A percentile compares a stretch with the other conserved stretches of the same genome.
These are phyloP conservation scores for Meganola albula DNA, from an alignment of 2,888 invertebrate species.

Conservation along the genomic window DNA sequence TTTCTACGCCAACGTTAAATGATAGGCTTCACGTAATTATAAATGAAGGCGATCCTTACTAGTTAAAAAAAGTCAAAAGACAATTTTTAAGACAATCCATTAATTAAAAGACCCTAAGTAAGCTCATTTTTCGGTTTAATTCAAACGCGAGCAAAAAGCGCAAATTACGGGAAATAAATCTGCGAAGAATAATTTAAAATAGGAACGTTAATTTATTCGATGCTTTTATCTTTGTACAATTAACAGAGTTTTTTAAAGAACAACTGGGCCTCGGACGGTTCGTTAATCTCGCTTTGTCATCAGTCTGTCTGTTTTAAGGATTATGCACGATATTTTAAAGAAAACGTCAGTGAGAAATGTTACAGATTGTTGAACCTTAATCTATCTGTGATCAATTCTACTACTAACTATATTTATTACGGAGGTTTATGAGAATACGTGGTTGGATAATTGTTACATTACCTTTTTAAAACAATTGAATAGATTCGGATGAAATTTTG, in stretches of 20 bases:
- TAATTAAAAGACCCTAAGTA: slow-evolving; percentile 5
- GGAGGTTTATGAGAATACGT: too few relatives aligned
- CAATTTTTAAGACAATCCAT: too few relatives aligned
- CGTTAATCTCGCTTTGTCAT: slow-evolving; percentile 28
- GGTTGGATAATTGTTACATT: too few relatives aligned
- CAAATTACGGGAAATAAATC: slow-evolving; percentile 31
- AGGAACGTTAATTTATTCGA: slow-evolving; percentile 30
- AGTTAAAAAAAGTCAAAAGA: too few relatives aligned
- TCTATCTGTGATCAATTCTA: slow-evolving; percentile 17
- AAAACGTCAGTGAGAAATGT: too few relatives aligned
- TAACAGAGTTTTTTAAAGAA: slow-evolving; percentile 25
- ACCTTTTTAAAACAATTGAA: too few relatives aligned
- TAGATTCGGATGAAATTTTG: too few relatives aligned
- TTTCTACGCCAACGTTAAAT: too few relatives aligned
- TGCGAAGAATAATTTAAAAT: slow-evolving; percentile 24
- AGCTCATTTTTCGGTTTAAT: slow-evolving; percentile 20
- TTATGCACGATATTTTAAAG: slow-evolving; percentile 15
- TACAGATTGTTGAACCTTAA: too few relatives aligned
- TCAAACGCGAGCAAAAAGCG: slow-evolving; percentile 22
- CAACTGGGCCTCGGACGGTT: slow-evolving; percentile 7
- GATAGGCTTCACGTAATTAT: too few relatives aligned
- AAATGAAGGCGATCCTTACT: too few relatives aligned
- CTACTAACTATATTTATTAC: slow-evolving; percentile 13
- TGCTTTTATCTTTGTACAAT: slow-evolving; percentile 31
- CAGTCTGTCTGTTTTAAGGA: slow-evolving; percentile 16